phyloP scores from a whole-genome alignment of 1,140 invertebrate species.

The Microplitis demolitor region DNA sequence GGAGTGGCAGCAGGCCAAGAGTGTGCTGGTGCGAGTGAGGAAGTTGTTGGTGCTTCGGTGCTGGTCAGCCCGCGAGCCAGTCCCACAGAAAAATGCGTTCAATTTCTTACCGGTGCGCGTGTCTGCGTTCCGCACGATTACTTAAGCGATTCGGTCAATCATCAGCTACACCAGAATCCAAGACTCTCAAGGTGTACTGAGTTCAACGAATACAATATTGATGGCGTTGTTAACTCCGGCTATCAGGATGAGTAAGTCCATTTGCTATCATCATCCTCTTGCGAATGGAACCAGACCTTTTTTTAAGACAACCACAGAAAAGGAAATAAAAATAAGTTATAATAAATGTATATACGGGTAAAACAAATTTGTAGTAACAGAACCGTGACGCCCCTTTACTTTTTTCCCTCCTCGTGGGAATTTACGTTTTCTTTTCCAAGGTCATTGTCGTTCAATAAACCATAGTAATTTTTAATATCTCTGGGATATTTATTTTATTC shows the following conservation, averaged over 20 bases:
- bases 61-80: constrained; percentile 48
- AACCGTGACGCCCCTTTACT: constrained; percentile 26
- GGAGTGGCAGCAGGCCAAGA: constrained; percentile 19
- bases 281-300: neutral
- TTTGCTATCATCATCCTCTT: neutral
- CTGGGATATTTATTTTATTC: neutral
- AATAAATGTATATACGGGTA: neutral
- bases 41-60: constrained; percentile 35
- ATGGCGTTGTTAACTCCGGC: constrained; percentile 36
- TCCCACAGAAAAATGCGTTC: constrained; percentile 59
- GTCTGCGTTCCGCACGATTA: constrained; percentile 30
- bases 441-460: constrained; percentile 4
- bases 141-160: constrained; percentile 23
- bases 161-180: constrained; percentile 25
- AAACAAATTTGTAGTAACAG: constrained; percentile 23
- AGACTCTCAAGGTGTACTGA: constrained; percentile 26
- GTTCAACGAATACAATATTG: constrained; percentile 43
- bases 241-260: constrained; percentile 39
- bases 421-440: neutral
- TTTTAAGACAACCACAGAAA: neutral
- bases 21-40: constrained; percentile 17
- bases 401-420: constrained; percentile 23
- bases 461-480: neutral
- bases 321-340: neutral
- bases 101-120: constrained; percentile 49